Evolutionary conservation across 2,797 vertebrate genomes (phyloP).

Genomic region (Otus scops): DNA sequence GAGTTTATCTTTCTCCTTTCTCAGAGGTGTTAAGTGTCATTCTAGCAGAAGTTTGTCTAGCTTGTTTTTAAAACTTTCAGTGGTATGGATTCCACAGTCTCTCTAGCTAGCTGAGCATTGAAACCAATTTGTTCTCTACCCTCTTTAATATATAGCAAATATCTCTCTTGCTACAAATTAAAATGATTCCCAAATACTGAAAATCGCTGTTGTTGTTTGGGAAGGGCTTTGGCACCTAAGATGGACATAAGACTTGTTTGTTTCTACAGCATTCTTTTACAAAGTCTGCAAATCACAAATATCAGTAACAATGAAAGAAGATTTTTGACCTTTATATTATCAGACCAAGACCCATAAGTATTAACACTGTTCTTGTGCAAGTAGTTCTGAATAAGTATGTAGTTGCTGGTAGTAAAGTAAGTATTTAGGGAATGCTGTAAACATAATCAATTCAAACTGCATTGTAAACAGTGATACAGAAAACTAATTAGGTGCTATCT

Average conservation of each 20-base stretch:
- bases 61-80: not conserved
- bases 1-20: not conserved
- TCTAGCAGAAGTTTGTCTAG: not conserved
- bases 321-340: not conserved
- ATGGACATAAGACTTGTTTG: not conserved
- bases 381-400: not conserved
- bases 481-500: slow-evolving; percentile 77
- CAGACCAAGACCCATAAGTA: not conserved
- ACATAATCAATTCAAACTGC: slow-evolving; percentile 70
- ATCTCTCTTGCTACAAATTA: not conserved
- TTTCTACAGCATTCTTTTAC: not conserved
- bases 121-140: not conserved
- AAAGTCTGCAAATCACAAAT: not conserved
- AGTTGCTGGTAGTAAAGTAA: slow-evolving; percentile 43
- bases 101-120: not conserved
- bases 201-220: not conserved
- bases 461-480: slow-evolving; percentile 79
- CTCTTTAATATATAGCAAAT: not conserved
- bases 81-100: not conserved
- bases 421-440: slow-evolving; percentile 60
- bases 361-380: not conserved
- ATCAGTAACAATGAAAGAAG: not conserved
- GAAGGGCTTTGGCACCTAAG: not conserved
- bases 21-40: not conserved
- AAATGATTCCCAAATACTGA: not conserved